These are phyloP conservation scores for Colletes latitarsis DNA, from an alignment of 1,140 invertebrate species.

Conservation along the genomic window DNA sequence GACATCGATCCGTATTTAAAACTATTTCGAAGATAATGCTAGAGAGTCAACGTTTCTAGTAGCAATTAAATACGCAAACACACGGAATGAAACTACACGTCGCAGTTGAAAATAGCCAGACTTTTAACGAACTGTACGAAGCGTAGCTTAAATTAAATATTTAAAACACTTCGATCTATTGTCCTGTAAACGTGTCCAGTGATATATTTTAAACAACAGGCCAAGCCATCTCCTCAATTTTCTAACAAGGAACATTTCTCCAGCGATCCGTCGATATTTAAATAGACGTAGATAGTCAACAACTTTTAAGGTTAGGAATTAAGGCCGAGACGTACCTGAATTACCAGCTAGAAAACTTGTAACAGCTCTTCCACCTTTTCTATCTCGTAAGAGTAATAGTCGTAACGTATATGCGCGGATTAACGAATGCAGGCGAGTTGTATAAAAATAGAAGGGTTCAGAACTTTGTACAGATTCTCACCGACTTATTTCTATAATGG, in stretches of 20 bases:
- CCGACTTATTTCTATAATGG: neutral
- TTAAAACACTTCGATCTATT: neutral
- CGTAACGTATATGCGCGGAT: neutral
- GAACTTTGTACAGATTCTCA: constrained; percentile 13
- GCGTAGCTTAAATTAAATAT: neutral
- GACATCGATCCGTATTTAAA: too few species aligned
- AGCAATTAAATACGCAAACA: neutral
- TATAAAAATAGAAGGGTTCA: constrained; percentile 18
- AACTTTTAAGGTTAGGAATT: too few species aligned
- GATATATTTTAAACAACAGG: neutral
- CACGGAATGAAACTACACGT: neutral
- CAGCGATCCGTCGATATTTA: too few species aligned
- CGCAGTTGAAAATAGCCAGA: neutral
- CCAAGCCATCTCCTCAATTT: neutral
- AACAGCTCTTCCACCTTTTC: neutral
- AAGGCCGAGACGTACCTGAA: neutral
- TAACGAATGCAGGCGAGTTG: neutral
- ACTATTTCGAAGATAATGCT: neutral
- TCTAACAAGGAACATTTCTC: neutral
- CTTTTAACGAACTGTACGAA: neutral
- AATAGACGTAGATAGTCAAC: too few species aligned
- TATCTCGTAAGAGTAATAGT: neutral
- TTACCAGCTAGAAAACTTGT: neutral
- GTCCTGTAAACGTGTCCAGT: neutral
- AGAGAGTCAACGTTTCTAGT: neutral